Conservation (phyloP, 2,797 vertebrate species). For the Nannoperca australis region DNA sequence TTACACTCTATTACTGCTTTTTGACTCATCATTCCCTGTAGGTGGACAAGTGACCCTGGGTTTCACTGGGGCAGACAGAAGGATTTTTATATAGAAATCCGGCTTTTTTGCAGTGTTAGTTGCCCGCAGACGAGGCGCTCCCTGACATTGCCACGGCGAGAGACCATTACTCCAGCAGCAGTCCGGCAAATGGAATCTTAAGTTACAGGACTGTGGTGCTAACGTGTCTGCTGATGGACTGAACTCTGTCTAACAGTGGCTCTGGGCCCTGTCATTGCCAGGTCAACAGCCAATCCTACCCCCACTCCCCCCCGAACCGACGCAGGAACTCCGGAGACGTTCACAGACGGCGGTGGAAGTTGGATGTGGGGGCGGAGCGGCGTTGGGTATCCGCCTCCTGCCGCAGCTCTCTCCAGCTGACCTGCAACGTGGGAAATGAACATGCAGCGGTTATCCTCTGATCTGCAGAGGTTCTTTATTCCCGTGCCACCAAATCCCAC, state of each 20-base stretch:
- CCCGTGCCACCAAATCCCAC: not conserved
- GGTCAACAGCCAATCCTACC: not conserved
- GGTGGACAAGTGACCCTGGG: slow-evolving; percentile 26
- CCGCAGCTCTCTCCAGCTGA: slow-evolving; percentile 1
- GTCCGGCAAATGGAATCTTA: not conserved
- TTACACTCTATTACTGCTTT: slow-evolving; percentile 37
- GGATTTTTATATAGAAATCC: not conserved
- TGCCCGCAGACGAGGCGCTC: slow-evolving; percentile 17
- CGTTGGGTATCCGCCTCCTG: slow-evolving; percentile 5
- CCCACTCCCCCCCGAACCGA: not conserved
- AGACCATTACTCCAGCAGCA: slow-evolving; percentile 1
- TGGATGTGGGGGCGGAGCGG: not conserved
- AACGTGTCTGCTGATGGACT: slow-evolving; percentile 19
- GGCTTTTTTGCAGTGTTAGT: slow-evolving; percentile 50
- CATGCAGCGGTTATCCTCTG: not conserved
- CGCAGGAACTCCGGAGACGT: slow-evolving; percentile 31
- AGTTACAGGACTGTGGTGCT: slow-evolving; percentile 40
- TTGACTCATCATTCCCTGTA: slow-evolving; percentile 57
- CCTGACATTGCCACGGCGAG: slow-evolving; percentile 29
- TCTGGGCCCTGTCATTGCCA: slow-evolving; percentile 24
- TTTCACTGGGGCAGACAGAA: not conserved
- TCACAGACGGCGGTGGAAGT: slow-evolving; percentile 19
- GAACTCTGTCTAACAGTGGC: slow-evolving; percentile 52
- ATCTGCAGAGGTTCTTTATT: not conserved
- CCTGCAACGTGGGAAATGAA: not conserved